These are phyloP conservation scores for Buphagus erythrorhynchus DNA, from an alignment of 2,797 vertebrate species.

Conservation along the genomic window DNA sequence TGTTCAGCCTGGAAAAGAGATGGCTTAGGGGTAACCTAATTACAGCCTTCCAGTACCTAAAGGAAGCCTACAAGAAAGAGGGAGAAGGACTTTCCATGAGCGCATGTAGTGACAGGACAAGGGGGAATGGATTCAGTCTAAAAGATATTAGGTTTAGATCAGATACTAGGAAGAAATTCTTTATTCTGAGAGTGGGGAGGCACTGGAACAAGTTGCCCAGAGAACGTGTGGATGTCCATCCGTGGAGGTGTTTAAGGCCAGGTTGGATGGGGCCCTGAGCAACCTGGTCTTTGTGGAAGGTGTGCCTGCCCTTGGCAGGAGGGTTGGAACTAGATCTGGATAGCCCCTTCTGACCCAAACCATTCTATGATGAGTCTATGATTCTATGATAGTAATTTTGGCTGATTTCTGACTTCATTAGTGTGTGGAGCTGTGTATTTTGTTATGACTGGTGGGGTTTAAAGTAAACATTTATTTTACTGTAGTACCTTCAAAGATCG, in stretches of 20 bases:
- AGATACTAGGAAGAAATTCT: neutral
- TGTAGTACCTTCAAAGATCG: neutral
- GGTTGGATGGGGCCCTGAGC: neutral
- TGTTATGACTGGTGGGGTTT: neutral
- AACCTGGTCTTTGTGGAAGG: fast-evolving
- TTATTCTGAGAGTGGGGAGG: neutral
- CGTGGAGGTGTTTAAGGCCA: neutral
- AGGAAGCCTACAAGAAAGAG: neutral
- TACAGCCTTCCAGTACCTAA: neutral
- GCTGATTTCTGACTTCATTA: neutral
- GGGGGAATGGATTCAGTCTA: neutral
- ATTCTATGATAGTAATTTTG: neutral
- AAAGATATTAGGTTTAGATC: neutral
- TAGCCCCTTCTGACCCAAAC: neutral
- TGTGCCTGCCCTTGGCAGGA: neutral
- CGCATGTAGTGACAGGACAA: neutral
- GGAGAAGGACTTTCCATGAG: neutral
- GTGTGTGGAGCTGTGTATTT: neutral
- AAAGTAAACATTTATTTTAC: neutral
- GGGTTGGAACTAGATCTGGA: neutral
- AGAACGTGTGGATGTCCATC: neutral
- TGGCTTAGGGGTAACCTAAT: neutral
- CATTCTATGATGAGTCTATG: neutral
- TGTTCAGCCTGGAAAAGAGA: neutral
- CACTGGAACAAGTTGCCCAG: neutral